Evolutionary conservation across 2,113 vertebrate genomes (phyloP).

Genomic region (Nerophis lumbriciformis): DNA sequence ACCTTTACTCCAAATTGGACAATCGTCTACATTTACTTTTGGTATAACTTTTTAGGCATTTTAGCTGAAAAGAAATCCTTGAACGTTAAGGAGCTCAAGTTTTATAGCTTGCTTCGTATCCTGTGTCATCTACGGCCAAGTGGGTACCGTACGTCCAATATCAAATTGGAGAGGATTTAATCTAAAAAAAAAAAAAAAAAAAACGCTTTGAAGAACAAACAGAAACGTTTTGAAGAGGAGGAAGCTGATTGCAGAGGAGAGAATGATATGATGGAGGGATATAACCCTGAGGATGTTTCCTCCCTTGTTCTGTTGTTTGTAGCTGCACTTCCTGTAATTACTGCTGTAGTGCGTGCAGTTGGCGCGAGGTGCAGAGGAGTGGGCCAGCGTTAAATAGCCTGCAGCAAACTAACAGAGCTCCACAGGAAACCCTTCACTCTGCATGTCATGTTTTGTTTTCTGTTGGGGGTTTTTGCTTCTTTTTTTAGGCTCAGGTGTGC

Average conservation of each 20-base stretch:
- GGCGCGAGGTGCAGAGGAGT: slow-evolving; percentile 41
- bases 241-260: slow-evolving; percentile 38
- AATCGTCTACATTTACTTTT: too few species aligned
- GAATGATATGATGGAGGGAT: slow-evolving; percentile 37
- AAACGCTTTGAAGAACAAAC: slow-evolving; percentile 22
- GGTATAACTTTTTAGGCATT: too few species aligned
- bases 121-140: too few species aligned
- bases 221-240: slow-evolving; percentile 28
- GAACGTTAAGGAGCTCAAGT: too few species aligned
- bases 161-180: slow-evolving; percentile 18
- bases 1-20: too few species aligned
- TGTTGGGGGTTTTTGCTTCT: slow-evolving; percentile 43
- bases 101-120: too few species aligned
- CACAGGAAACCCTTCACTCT: slow-evolving; percentile 43
- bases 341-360: slow-evolving; percentile 28
- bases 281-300: slow-evolving; percentile 38
- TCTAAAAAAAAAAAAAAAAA: slow-evolving; percentile 40
- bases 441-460: slow-evolving; percentile 61
- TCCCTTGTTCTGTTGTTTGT: slow-evolving; percentile 38
- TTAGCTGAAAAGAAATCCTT: too few species aligned
- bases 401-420: slow-evolving; percentile 33
- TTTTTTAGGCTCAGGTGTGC: slow-evolving; percentile 44
- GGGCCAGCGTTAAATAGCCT: slow-evolving; percentile 49
- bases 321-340: slow-evolving; percentile 53
- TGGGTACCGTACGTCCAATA: not conserved